phyloP scores from a whole-genome alignment of 2,888 invertebrate species.

The Andrena praecox region DNA sequence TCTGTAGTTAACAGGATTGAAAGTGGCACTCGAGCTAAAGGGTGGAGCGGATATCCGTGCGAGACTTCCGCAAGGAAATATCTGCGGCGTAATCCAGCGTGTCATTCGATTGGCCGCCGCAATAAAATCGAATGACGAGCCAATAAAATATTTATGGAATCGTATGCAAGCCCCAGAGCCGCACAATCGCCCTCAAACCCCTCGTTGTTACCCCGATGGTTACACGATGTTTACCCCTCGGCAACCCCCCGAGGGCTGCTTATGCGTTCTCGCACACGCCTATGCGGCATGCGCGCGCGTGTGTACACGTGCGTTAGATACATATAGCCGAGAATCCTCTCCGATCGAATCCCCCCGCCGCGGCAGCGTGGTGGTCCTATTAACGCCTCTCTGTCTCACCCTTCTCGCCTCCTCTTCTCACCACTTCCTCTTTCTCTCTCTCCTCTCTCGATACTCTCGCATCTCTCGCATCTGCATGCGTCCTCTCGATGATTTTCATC shows the following conservation, averaged over 20 bases:
- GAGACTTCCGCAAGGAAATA: slow-evolving; percentile 32
- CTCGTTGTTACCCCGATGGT: slow-evolving; percentile 80
- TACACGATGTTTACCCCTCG: slow-evolving; percentile 83
- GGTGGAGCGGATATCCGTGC: background rate
- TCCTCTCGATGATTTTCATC: slow-evolving; percentile 40
- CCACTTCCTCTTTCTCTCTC: background rate
- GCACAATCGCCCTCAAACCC: slow-evolving; percentile 55
- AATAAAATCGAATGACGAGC: slow-evolving; percentile 83
- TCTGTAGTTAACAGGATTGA: background rate
- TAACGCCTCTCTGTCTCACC: slow-evolving; percentile 35
- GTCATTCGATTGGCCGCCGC: slow-evolving; percentile 76
- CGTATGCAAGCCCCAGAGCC: slow-evolving; percentile 67
- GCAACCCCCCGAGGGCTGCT: slow-evolving; percentile 74
- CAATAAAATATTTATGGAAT: slow-evolving; percentile 85
- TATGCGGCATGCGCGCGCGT: slow-evolving; percentile 3
- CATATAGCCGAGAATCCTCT: slow-evolving; percentile 34
- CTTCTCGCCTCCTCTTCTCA: background rate
- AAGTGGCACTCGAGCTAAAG: background rate
- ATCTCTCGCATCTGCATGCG: background rate
- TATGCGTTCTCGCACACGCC: slow-evolving; percentile 41
- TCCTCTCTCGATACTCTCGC: background rate
- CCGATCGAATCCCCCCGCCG: slow-evolving; percentile 48
- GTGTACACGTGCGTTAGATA: slow-evolving; percentile 32
- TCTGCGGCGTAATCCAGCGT: slow-evolving; percentile 68
- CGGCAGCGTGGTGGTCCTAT: slow-evolving; percentile 47